Evolutionary conservation across 2,113 vertebrate genomes (phyloP).

Genomic region (Podarcis cretensis): DNA sequence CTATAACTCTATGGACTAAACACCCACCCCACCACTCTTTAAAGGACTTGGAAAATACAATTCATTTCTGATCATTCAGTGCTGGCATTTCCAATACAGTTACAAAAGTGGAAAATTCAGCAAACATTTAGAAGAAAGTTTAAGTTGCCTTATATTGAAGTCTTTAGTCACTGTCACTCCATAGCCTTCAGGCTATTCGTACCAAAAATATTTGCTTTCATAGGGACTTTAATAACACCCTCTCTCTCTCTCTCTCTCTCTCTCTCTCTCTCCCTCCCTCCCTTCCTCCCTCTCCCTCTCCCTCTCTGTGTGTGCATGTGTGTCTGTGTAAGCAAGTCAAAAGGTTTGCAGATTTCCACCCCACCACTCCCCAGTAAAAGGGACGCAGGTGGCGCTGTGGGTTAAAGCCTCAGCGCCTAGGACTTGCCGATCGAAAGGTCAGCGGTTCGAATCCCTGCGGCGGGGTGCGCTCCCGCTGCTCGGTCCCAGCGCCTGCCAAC

Average conservation of each 20-base stretch:
- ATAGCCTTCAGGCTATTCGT: constrained; percentile 22
- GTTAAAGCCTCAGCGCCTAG: too few species aligned
- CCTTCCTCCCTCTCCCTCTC: neutral
- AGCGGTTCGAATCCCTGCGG: too few species aligned
- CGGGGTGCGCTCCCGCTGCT: too few species aligned
- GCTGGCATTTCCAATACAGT: neutral
- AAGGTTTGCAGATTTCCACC: neutral
- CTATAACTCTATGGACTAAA: neutral
- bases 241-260: neutral
- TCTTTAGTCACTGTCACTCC: constrained; percentile 11
- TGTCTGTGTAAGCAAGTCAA: neutral
- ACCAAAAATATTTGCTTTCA: constrained; percentile 17
- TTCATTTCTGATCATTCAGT: constrained; percentile 6
- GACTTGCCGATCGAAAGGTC: too few species aligned
- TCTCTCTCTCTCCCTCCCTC: neutral
- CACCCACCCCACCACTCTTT: too few species aligned
- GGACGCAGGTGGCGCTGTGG: too few species aligned
- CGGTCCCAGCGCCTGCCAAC: too few species aligned
- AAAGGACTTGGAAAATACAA: neutral
- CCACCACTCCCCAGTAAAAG: too few species aligned
- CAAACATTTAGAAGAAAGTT: constrained; percentile 25
- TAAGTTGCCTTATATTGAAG: constrained; percentile 25
- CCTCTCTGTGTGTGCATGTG: neutral
- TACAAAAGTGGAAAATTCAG: constrained; percentile 25
- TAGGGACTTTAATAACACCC: constrained; percentile 16